Percentiles rank a stretch among this genome's conserved stretches.
Evolutionary conservation across 1,140 invertebrate species (phyloP).

Genomic region (Ruditapes philippinarum): DNA sequence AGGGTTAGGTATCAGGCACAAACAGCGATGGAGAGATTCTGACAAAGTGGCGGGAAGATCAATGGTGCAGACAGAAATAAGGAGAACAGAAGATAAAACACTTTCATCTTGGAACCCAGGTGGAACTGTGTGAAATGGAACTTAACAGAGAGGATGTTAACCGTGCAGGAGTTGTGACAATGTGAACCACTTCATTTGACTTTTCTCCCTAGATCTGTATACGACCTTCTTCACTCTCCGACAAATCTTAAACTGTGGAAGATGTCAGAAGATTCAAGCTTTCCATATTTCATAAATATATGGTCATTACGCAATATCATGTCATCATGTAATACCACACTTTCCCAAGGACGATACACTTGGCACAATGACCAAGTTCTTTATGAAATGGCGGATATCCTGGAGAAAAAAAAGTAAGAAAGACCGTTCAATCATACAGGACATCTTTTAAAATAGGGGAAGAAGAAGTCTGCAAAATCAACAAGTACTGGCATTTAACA

Average conservation of each 20-base stretch:
- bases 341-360: constrained; percentile 30
- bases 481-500: not conserved
- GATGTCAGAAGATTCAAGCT: not conserved
- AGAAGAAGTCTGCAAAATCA: not conserved
- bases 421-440: not conserved
- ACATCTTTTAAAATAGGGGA: not conserved
- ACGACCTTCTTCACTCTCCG: constrained; percentile 39
- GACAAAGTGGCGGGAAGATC: not conserved
- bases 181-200: constrained; percentile 47
- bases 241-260: constrained; percentile 52
- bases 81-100: constrained; percentile 5
- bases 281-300: constrained; percentile 35
- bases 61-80: not conserved
- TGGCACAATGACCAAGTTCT: constrained; percentile 46
- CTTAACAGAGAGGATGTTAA: constrained; percentile 49
- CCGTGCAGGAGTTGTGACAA: constrained; percentile 57
- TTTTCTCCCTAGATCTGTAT: constrained; percentile 52
- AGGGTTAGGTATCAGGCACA: not conserved
- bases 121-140: not conserved
- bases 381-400: constrained; percentile 3
- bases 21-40: not conserved
- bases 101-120: not conserved
- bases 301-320: constrained; percentile 14
- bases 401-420: not conserved
- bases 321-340: not conserved